Evolutionary conservation across 2,888 invertebrate species (phyloP), one percentile per base, ranked within the genome.

Genomic region (Drosophila percnosoma): DNA sequence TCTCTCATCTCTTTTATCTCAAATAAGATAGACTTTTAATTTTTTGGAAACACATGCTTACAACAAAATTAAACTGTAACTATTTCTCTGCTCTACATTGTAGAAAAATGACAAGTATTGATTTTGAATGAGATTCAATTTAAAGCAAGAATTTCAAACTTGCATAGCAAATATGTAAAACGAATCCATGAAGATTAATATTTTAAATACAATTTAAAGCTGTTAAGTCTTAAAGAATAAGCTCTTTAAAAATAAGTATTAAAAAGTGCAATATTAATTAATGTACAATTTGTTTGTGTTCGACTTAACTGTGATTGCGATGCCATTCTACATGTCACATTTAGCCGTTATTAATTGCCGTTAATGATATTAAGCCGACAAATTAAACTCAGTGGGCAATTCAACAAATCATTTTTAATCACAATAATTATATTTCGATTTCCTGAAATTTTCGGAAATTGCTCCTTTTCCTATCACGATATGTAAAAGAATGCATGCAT

Each of bases 401-500:
- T 27, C 42, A 42, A 42, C 42, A 29, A 57, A 42, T 57, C 15
- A 42, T 31, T 57, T 57, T 31, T 57, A 31, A 42, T 42, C 57
- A n/a, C 15, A 31, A 42, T 42, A 42, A 57, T 57, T 21, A 11
- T 57, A 34, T 34, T 42, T 57, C 40, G 40, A 40, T 33, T 42
- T 15, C 6, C 15, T 18, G 31, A 24, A 31, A 31, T 31, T 31
- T 57, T 42, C 11, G 18, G 6, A 57, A 42, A 40, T 57, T 57
- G 15, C 21, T 7, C 18, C 2, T 18, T 38, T 24, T 6, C 11
- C 36, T n/a, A 24, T n/a, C 18, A 27, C 18, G 2, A 36, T 52
- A 15, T 34, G 21, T 36, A 2, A 36, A 15, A 2, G 21, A 4
- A 53, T n/a, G 4, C 2, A 49, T 49, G 13, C 13, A n/a, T 18